Conservation (phyloP, 2,113 vertebrate species). For the Clupea harengus region DNA sequence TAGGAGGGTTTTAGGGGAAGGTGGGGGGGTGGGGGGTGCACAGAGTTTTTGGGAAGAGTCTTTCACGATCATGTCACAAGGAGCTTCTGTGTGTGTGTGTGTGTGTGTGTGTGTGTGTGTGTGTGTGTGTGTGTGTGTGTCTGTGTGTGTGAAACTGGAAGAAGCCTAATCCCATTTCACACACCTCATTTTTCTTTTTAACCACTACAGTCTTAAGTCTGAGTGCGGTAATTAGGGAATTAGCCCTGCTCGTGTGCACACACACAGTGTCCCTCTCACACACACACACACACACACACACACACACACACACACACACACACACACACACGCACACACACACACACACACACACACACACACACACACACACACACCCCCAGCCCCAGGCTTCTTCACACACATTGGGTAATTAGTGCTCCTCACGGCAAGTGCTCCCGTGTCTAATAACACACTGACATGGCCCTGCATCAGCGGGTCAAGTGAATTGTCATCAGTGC, state of each 20-base stretch:
- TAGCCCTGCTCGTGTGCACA: slow-evolving; percentile 40
- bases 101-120: not conserved
- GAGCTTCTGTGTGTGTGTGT: not conserved
- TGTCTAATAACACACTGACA: slow-evolving; percentile 41
- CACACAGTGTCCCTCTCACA: not conserved
- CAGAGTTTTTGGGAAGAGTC: not conserved
- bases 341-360: slow-evolving; percentile 10
- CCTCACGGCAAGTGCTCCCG: slow-evolving; percentile 39
- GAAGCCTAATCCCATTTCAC: not conserved
- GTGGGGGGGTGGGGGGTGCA: slow-evolving; percentile 43
- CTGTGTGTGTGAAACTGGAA: slow-evolving; percentile 39
- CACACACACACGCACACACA: not conserved
- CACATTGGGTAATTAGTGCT: slow-evolving; percentile 40
- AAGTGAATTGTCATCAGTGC: slow-evolving; percentile 43
- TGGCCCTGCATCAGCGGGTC: slow-evolving; percentile 44
- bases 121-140: slow-evolving; percentile 16
- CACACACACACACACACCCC: not conserved
- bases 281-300: not conserved
- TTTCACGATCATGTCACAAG: not conserved
- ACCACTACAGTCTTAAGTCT: slow-evolving; percentile 49
- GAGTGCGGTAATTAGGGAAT: slow-evolving; percentile 45
- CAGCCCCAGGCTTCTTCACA: slow-evolving; percentile 29
- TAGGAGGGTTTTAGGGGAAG: slow-evolving; percentile 53
- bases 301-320: not conserved
- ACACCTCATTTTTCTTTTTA: slow-evolving; percentile 37